Conservation (phyloP, 2,888 invertebrate species). For the Selenia dentaria region DNA sequence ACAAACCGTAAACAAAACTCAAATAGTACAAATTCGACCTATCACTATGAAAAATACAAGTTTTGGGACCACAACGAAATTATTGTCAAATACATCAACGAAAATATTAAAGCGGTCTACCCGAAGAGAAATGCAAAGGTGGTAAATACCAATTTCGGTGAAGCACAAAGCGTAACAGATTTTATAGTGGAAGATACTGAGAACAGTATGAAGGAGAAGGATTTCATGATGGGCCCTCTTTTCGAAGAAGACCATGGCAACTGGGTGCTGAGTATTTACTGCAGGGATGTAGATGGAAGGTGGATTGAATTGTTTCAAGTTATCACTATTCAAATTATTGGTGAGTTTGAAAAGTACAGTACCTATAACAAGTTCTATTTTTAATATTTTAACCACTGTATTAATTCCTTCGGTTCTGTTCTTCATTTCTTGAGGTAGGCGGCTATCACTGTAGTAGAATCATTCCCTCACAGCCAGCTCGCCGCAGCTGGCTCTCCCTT, state of each 20-base stretch:
- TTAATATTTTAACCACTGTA: too few species aligned
- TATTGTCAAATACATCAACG: conserved; percentile 16
- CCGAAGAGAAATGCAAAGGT: conserved; percentile 32
- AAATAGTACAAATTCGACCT: conserved; percentile 9
- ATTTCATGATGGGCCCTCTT: conserved; percentile 66
- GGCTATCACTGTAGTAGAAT: too few species aligned
- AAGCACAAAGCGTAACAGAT: neutral
- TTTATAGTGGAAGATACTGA: conserved; percentile 33
- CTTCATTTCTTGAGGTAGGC: too few species aligned
- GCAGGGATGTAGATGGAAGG: conserved; percentile 42
- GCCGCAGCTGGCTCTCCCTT: too few species aligned
- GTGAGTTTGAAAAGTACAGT: too few species aligned
- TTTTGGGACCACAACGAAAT: neutral
- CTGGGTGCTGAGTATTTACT: conserved; percentile 65
- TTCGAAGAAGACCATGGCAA: conserved; percentile 62
- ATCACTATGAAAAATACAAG: conserved; percentile 14
- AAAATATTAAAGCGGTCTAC: conserved; percentile 24
- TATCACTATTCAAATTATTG: conserved; percentile 59
- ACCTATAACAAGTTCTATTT: too few species aligned
- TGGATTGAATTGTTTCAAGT: conserved; percentile 66
- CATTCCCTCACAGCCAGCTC: too few species aligned
- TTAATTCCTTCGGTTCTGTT: too few species aligned
- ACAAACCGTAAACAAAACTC: conserved; percentile 17
- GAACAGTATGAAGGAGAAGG: conserved; percentile 42
- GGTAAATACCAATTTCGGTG: conserved; percentile 35